Evolutionary conservation across 2,797 vertebrate species (phyloP).

Genomic region (Chelon auratus): DNA sequence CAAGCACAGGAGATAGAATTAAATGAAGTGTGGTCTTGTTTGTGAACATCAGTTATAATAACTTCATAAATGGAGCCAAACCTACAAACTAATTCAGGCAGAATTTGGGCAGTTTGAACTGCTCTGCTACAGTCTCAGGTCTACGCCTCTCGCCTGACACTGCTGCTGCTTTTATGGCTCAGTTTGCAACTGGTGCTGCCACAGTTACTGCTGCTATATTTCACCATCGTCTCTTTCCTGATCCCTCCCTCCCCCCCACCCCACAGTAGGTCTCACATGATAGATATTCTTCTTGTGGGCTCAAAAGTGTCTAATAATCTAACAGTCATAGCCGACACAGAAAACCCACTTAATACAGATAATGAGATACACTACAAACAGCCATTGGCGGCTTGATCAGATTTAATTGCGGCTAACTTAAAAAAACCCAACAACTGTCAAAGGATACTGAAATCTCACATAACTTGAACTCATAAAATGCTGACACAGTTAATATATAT

Average conservation of each 20-base stretch:
- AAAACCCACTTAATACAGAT: constrained; percentile 2
- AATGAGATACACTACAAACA: too few species aligned
- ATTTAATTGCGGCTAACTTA: too few species aligned
- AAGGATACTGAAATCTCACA: too few species aligned
- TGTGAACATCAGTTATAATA: too few species aligned
- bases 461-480: too few species aligned
- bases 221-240: constrained; percentile 20
- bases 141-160: constrained; percentile 19
- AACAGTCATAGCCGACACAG: constrained; percentile 4
- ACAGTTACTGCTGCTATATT: constrained; percentile 29
- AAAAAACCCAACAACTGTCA: too few species aligned
- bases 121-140: constrained; percentile 3
- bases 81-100: constrained; percentile 10
- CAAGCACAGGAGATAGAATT: too few species aligned
- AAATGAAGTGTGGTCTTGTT: too few species aligned
- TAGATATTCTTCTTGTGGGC: constrained; percentile 13
- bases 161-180: constrained; percentile 46
- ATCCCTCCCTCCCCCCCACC: too few species aligned
- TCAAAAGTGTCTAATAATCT: not conserved
- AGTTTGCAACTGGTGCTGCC: constrained; percentile 35
- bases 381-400: too few species aligned
- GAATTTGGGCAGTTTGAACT: constrained; percentile 1
- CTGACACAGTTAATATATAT: too few species aligned
- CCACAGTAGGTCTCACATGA: constrained; percentile 12
- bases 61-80: constrained; percentile 2